Evolutionary conservation across 2,888 invertebrate genomes (phyloP).

Genomic region (Torymus aiolomorphi): DNA sequence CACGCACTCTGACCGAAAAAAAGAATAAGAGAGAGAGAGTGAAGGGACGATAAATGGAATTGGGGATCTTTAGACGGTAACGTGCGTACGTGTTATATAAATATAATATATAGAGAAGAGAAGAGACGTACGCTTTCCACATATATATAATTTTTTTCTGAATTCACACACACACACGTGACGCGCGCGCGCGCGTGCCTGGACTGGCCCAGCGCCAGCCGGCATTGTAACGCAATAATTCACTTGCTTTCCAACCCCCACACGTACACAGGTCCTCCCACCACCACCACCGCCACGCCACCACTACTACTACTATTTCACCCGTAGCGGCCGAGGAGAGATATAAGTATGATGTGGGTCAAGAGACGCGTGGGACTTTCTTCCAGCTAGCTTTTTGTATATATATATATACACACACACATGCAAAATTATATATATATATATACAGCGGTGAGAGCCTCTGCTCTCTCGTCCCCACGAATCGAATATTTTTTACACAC

Average conservation of each 20-base stretch:
- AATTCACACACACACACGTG: neutral
- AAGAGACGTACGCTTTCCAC: conserved; percentile 10
- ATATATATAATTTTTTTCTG: conserved; percentile 8
- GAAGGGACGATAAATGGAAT: conserved; percentile 34
- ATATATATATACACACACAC: neutral
- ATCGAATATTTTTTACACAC: conserved; percentile 1
- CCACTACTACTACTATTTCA: conserved; percentile 1
- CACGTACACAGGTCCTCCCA: neutral
- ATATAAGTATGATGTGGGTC: neutral
- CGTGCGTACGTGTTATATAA: conserved; percentile 4
- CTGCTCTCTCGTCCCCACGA: neutral
- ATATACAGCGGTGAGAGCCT: neutral
- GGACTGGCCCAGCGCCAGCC: conserved; percentile 32
- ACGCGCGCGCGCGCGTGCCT: neutral
- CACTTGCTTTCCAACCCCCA: conserved; percentile 23
- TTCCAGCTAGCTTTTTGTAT: neutral
- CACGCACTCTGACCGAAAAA: neutral
- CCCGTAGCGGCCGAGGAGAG: neutral
- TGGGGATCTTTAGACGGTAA: conserved; percentile 40
- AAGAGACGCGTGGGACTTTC: conserved; percentile 3
- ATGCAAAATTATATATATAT: conserved; percentile 1
- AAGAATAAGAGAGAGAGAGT: neutral
- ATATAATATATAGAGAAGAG: conserved; percentile 1
- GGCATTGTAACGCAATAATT: conserved; percentile 44
- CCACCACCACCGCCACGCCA: neutral